These are phyloP conservation scores for Leptonema lineaticorne DNA, from an alignment of 1,140 invertebrate genomes.

Conservation along the genomic window DNA sequence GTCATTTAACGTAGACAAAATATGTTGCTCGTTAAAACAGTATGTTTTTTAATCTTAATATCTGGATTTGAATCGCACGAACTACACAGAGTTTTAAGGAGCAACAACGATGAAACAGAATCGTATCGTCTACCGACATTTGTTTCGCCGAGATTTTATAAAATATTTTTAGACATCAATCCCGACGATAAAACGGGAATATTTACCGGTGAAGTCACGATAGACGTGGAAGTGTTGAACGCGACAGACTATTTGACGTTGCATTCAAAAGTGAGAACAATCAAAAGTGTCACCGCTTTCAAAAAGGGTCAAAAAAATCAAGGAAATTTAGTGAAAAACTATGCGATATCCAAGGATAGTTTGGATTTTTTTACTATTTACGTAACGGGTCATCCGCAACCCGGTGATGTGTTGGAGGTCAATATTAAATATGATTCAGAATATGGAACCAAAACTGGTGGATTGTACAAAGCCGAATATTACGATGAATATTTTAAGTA, in stretches of 20 bases:
- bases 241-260: constrained; percentile 54
- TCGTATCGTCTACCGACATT: constrained; percentile 60
- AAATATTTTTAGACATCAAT: constrained; percentile 63
- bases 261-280: constrained; percentile 52
- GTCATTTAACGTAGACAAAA: too few species aligned
- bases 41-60: too few species aligned
- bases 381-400: too few species aligned
- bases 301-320: background rate
- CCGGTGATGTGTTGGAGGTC: constrained; percentile 44
- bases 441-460: constrained; percentile 51
- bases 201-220: constrained; percentile 62
- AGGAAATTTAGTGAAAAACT: background rate
- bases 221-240: constrained; percentile 51
- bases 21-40: too few species aligned
- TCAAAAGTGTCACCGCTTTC: background rate
- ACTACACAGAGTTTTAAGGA: too few species aligned
- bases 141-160: constrained; percentile 63
- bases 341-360: constrained; percentile 39
- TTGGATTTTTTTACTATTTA: constrained; percentile 51
- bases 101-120: constrained; percentile 37
- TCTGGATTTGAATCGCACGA: too few species aligned
- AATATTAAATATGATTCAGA: constrained; percentile 45
- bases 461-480: constrained; percentile 46
- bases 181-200: constrained; percentile 54
- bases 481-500: background rate